phyloP scores from a whole-genome alignment of 2,888 invertebrate genomes.

The Portevinia maculata region DNA sequence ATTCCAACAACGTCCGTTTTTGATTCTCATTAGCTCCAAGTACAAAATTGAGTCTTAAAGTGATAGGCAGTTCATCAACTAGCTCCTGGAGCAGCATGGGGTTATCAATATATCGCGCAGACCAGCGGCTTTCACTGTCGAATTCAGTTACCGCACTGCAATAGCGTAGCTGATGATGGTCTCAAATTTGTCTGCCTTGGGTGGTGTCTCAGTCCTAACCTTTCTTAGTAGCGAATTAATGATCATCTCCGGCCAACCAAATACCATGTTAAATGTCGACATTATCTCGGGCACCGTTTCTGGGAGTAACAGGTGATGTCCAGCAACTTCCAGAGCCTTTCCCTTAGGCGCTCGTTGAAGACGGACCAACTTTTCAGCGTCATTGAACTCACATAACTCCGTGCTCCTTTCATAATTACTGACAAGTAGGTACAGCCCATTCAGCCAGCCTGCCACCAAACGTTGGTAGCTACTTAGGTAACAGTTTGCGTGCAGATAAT shows the following conservation, averaged over 20 bases:
- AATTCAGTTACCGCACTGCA: background rate
- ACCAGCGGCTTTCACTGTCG: background rate
- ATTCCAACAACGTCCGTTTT: background rate
- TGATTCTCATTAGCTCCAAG: background rate
- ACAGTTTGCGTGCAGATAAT: too few species aligned
- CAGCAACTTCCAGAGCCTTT: too few species aligned
- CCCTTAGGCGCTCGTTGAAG: too few species aligned
- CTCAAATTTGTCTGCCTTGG: conserved; percentile 29
- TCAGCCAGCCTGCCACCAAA: too few species aligned
- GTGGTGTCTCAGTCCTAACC: conserved; percentile 14
- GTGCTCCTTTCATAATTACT: too few species aligned
- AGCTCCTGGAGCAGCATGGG: conserved; percentile 30
- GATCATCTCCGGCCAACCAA: conserved; percentile 10
- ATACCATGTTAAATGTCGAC: conserved; percentile 16
- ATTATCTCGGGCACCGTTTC: too few species aligned
- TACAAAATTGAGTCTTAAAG: background rate
- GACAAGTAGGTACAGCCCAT: too few species aligned
- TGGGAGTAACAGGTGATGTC: background rate
- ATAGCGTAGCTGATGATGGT: conserved; percentile 2
- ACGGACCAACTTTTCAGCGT: too few species aligned
- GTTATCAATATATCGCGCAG: conserved; percentile 2
- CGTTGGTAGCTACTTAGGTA: too few species aligned
- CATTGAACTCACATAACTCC: too few species aligned
- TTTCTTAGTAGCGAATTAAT: conserved; percentile 10
- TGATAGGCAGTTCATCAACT: conserved; percentile 17